Conservation (phyloP, 1,140 invertebrate genomes). For the Drosophila quadrilineata region DNA sequence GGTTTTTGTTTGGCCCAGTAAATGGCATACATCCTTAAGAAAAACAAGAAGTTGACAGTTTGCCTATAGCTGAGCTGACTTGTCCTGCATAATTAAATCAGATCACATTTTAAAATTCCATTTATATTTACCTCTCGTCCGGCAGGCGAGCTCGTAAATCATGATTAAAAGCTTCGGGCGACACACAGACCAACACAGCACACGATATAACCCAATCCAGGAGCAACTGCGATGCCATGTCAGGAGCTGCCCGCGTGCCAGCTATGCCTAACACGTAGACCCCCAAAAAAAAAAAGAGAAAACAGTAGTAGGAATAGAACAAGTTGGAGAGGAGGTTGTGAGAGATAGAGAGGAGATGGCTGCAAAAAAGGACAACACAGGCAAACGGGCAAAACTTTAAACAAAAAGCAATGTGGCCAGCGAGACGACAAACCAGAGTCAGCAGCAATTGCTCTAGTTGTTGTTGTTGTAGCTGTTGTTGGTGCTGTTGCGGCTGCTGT, state of each 20-base stretch:
- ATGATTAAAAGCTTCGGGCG: slow-evolving; percentile 80
- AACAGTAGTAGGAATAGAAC: slow-evolving; percentile 14
- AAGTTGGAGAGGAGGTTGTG: too few species aligned
- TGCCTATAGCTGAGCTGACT: slow-evolving; percentile 38
- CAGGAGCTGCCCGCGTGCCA: too few species aligned
- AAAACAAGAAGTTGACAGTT: too few species aligned
- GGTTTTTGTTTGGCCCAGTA: too few species aligned
- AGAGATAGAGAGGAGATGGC: too few species aligned
- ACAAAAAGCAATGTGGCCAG: slow-evolving; percentile 67
- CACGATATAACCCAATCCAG: slow-evolving; percentile 19
- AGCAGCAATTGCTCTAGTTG: slow-evolving; percentile 23
- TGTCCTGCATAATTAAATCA: slow-evolving; percentile 80
- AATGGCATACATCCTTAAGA: too few species aligned
- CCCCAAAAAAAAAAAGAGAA: neutral
- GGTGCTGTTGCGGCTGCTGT: slow-evolving; percentile 4
- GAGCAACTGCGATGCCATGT: slow-evolving; percentile 10
- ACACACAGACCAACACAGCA: slow-evolving; percentile 42
- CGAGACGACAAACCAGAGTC: slow-evolving; percentile 53
- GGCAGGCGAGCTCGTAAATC: slow-evolving; percentile 71
- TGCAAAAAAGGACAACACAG: slow-evolving; percentile 17
- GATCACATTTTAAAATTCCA: slow-evolving; percentile 81
- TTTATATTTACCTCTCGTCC: slow-evolving; percentile 80
- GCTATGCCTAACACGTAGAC: slow-evolving; percentile 75
- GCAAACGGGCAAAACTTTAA: slow-evolving; percentile 50
- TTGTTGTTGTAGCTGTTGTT: slow-evolving; percentile 7